Percentiles rank a stretch among this genome's conserved stretches.
These are phyloP conservation scores for Nothoprocta perdicaria DNA, from an alignment of 2,113 vertebrate genomes.

Conservation along the genomic window DNA sequence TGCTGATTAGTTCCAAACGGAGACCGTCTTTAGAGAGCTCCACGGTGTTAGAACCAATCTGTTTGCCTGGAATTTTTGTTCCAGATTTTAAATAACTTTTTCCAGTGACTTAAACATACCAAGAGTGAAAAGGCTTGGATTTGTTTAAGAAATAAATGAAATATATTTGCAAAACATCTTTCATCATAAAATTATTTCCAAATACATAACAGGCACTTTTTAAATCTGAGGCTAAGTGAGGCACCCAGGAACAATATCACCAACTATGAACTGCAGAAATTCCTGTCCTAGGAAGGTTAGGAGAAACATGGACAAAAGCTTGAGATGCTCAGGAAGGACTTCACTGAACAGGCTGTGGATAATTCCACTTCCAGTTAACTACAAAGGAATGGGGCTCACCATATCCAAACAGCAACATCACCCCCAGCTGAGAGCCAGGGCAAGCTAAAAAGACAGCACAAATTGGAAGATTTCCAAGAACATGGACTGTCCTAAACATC, in stretches of 20 bases:
- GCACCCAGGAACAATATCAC: not conserved
- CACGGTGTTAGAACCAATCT: conserved; percentile 31
- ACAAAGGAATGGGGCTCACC: not conserved
- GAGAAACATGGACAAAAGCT: not conserved
- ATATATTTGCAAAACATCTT: not conserved
- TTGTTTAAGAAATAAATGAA: conserved; percentile 27
- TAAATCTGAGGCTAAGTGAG: not conserved
- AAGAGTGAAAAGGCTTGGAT: not conserved
- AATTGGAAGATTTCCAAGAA: not conserved
- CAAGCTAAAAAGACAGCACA: not conserved
- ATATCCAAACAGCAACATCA: not conserved
- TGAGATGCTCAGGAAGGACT: not conserved
- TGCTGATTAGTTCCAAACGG: conserved; percentile 59
- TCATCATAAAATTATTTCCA: not conserved
- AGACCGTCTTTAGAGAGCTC: conserved; percentile 10
- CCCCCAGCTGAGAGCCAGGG: not conserved
- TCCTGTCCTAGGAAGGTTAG: not conserved
- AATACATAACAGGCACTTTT: not conserved
- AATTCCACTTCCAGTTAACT: not conserved
- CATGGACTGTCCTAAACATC: not conserved
- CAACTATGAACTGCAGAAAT: not conserved
- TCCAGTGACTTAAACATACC: conserved; percentile 56
- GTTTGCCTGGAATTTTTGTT: not conserved
- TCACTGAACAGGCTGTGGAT: not conserved
- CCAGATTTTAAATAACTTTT: conserved; percentile 32